phyloP scores from a whole-genome alignment of 2,797 vertebrate genomes.

The Mallotus villosus region DNA sequence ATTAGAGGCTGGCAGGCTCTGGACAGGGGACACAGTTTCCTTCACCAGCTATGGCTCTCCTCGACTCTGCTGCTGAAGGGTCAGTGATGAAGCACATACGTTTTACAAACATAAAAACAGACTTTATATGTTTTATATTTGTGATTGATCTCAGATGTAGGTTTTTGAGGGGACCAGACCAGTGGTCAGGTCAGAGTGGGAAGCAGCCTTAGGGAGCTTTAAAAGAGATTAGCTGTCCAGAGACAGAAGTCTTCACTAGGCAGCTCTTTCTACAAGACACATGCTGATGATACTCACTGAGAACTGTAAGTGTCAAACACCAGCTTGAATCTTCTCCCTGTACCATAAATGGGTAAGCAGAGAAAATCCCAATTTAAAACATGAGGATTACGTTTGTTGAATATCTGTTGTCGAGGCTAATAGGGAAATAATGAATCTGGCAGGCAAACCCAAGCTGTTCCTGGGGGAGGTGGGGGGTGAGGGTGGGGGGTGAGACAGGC shows the following conservation, averaged over 20 bases:
- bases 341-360: constrained; percentile 42
- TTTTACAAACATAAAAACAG: too few relatives aligned
- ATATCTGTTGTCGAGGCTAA: constrained; percentile 36
- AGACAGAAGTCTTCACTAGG: not conserved
- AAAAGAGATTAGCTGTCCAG: too few relatives aligned
- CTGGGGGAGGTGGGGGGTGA: constrained; percentile 31
- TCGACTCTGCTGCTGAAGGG: too few relatives aligned
- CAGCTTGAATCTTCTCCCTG: constrained; percentile 6
- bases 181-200: not conserved
- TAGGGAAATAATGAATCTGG: constrained; percentile 22
- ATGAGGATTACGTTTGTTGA: constrained; percentile 31
- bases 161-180: not conserved
- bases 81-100: too few relatives aligned
- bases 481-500: constrained; percentile 23
- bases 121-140: not conserved
- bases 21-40: too few relatives aligned
- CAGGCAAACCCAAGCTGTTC: constrained; percentile 10
- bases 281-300: constrained; percentile 27
- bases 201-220: not conserved
- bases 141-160: not conserved
- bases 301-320: not conserved
- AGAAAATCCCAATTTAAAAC: constrained; percentile 25
- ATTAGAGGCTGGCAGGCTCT: too few relatives aligned
- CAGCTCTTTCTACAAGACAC: constrained; percentile 12
- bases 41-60: too few relatives aligned